Percentiles rank a stretch among this genome's conserved stretches.
Evolutionary conservation across 2,113 vertebrate species (phyloP).

Genomic region (Leucoraja erinaceus): DNA sequence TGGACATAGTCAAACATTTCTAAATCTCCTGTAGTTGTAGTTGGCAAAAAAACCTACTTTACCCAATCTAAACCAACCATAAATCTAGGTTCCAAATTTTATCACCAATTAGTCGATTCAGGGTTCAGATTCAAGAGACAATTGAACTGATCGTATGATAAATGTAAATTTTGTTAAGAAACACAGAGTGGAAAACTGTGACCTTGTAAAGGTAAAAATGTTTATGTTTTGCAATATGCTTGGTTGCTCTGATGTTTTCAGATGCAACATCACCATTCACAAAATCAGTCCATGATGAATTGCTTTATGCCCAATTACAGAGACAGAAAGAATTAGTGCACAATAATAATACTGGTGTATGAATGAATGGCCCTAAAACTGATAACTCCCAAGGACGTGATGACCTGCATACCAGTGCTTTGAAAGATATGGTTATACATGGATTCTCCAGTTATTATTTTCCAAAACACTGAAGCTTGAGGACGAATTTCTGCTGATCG

Average conservation of each 20-base stretch:
- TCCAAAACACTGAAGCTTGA: no score
- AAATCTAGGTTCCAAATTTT: neutral
- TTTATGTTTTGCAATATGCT: neutral
- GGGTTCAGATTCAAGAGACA: neutral
- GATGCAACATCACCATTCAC: neutral
- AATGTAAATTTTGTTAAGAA: neutral
- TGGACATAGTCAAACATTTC: neutral
- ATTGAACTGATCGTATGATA: neutral
- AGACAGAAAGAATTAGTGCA: no score
- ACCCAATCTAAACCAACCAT: neutral
- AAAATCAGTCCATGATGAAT: neutral
- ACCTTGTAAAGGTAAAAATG: neutral
- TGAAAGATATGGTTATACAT: no score
- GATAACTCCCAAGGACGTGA: no score
- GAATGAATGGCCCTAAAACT: no score
- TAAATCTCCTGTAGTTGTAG: neutral
- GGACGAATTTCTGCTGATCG: no score
- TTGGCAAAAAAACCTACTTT: neutral
- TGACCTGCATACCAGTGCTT: no score
- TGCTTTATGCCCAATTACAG: neutral
- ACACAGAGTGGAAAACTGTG: neutral
- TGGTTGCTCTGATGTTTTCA: neutral
- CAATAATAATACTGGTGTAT: no score
- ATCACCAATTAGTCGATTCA: neutral
- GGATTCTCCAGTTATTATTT: no score